Conservation (phyloP, 2,888 invertebrate species). For the Pseudococcus viburni region DNA sequence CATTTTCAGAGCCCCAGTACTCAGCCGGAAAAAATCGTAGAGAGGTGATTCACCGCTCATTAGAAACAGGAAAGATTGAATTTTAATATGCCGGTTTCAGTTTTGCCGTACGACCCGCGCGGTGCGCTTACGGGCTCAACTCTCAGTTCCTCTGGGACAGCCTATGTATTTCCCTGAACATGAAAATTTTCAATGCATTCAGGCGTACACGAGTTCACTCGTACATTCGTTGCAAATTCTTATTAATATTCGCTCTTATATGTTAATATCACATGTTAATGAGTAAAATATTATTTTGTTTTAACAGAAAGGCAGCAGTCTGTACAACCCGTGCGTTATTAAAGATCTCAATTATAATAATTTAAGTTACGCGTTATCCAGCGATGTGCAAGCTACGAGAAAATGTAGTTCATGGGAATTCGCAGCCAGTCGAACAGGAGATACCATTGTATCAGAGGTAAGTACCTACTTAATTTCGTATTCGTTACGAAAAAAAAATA, state of each 20-base stretch:
- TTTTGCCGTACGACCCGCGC: no score
- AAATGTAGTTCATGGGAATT: constrained; percentile 78
- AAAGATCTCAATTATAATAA: constrained; percentile 73
- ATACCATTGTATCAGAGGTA: constrained; percentile 80
- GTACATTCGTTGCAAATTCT: neutral
- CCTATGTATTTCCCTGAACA: neutral
- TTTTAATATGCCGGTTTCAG: no score
- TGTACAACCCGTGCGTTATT: constrained; percentile 74
- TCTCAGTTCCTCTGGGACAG: no score
- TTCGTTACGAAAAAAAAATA: constrained; percentile 36
- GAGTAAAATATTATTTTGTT: constrained; percentile 57
- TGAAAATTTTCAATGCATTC: neutral
- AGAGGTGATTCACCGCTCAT: no score
- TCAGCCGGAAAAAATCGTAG: no score
- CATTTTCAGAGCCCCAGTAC: no score
- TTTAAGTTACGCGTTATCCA: constrained; percentile 67
- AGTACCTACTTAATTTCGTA: constrained; percentile 66
- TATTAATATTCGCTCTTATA: constrained; percentile 11
- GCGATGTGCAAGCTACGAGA: constrained; percentile 61
- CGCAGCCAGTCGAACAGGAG: constrained; percentile 75
- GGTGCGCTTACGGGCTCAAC: no score
- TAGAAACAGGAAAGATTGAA: no score
- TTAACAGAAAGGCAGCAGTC: constrained; percentile 72
- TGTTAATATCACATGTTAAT: constrained; percentile 22
- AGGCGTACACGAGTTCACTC: neutral